phyloP scores from a whole-genome alignment of 2,888 invertebrate species.

The Drosophila melanosoma region DNA sequence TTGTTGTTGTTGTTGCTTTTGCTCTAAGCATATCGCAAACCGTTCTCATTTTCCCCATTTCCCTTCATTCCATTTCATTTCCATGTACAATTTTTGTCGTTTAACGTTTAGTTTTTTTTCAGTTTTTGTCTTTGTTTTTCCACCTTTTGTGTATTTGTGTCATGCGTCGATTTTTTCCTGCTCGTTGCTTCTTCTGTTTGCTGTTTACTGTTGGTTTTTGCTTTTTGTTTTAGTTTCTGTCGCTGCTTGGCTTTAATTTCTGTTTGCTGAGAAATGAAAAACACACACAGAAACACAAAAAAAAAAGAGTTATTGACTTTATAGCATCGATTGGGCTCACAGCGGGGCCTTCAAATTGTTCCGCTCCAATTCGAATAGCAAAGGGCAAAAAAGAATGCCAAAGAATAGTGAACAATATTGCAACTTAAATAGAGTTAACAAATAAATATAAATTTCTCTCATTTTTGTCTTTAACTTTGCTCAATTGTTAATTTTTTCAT shows the following conservation, averaged over 20 bases:
- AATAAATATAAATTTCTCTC: not conserved
- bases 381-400: conserved; percentile 11
- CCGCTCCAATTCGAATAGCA: conserved; percentile 50
- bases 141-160: conserved; percentile 76
- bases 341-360: conserved; percentile 44
- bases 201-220: conserved; percentile 17
- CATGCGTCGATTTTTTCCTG: conserved; percentile 68
- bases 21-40: conserved; percentile 28
- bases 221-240: conserved; percentile 26
- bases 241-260: conserved; percentile 65
- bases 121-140: conserved; percentile 39
- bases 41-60: conserved; percentile 60
- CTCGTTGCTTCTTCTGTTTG: conserved; percentile 36
- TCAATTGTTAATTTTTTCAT: not conserved
- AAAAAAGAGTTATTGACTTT: conserved; percentile 46
- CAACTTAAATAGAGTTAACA: not conserved
- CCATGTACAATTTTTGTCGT: conserved; percentile 66
- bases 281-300: conserved; percentile 38
- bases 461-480: not conserved
- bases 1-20: conserved; percentile 37
- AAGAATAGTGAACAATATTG: conserved; percentile 2
- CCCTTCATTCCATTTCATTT: conserved; percentile 71
- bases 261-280: conserved; percentile 79
- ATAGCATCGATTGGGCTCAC: conserved; percentile 15
- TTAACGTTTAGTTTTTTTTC: conserved; percentile 24